Conservation (phyloP, 1,140 invertebrate genomes). For the Drosophila tani region DNA sequence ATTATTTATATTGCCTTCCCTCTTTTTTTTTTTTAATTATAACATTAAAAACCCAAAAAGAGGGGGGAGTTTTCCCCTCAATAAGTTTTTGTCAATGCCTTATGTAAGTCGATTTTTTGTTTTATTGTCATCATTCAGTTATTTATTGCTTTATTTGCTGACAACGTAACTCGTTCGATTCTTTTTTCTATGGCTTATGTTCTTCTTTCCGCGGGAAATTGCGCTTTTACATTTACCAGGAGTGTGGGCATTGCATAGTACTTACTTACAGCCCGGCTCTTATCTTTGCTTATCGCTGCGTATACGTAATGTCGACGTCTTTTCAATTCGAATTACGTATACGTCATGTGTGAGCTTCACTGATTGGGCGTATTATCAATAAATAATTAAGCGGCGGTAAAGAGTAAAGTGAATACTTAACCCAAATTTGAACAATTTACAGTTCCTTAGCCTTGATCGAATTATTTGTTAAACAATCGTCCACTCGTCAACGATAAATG, state of each 20-base stretch:
- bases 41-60: neutral
- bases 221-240: conserved; percentile 40
- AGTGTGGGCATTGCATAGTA: conserved; percentile 37
- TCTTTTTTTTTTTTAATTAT: neutral
- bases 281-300: conserved; percentile 55
- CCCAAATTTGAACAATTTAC: conserved; percentile 11
- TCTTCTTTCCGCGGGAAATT: conserved; percentile 25
- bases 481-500: conserved; percentile 1
- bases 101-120: conserved; percentile 12
- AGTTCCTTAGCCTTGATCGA: neutral
- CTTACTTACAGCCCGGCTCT: conserved; percentile 15
- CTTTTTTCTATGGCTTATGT: neutral
- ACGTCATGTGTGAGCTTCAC: conserved; percentile 50
- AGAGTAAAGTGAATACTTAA: conserved; percentile 35
- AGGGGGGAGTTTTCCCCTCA: neutral
- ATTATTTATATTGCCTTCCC: too few species aligned
- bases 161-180: conserved; percentile 24
- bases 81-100: neutral
- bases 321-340: conserved; percentile 52
- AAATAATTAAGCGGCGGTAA: conserved; percentile 26
- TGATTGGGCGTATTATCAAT: conserved; percentile 33
- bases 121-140: conserved; percentile 22
- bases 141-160: conserved; percentile 32
- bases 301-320: conserved; percentile 68
- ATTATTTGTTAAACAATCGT: conserved; percentile 24